Evolutionary conservation across 2,888 invertebrate species (phyloP).

Genomic region (Diaprepes abbreviatus): DNA sequence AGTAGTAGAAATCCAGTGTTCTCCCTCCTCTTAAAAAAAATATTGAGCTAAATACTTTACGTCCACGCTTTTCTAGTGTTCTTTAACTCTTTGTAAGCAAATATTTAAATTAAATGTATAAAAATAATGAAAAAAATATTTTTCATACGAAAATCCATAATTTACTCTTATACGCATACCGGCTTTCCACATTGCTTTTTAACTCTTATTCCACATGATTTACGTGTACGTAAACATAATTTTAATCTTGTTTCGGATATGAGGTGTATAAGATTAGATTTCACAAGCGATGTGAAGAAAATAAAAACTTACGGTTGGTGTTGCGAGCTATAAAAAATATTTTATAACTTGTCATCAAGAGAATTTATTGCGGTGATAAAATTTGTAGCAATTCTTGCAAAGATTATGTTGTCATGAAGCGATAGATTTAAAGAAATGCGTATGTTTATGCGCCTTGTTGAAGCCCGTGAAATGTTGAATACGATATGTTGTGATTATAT

Average conservation of each 20-base stretch:
- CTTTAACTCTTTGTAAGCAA: too few relatives aligned
- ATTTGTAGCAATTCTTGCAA: slow-evolving; percentile 1
- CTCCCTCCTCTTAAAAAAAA: too few relatives aligned
- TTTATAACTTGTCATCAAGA: slow-evolving; percentile 2
- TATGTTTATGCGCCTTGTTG: too few relatives aligned
- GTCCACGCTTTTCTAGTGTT: too few relatives aligned
- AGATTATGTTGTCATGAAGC: neutral
- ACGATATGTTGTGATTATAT: too few relatives aligned
- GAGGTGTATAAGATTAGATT: slow-evolving; percentile 35
- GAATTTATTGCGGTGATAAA: neutral
- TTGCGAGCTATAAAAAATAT: neutral
- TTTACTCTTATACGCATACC: too few relatives aligned
- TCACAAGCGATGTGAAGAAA: slow-evolving; percentile 19
- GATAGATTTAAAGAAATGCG: neutral
- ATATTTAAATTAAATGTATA: too few relatives aligned
- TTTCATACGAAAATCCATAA: too few relatives aligned
- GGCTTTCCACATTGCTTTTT: neutral
- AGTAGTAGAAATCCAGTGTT: too few relatives aligned
- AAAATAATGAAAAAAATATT: too few relatives aligned
- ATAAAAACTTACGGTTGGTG: slow-evolving; percentile 18
- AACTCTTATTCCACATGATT: neutral
- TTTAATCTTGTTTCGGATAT: slow-evolving; percentile 36
- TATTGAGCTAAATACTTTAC: too few relatives aligned
- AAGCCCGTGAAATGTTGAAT: too few relatives aligned
- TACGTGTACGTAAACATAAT: slow-evolving; percentile 11